Conservation (phyloP, 1,140 invertebrate species). For the Hycleus cichorii region DNA sequence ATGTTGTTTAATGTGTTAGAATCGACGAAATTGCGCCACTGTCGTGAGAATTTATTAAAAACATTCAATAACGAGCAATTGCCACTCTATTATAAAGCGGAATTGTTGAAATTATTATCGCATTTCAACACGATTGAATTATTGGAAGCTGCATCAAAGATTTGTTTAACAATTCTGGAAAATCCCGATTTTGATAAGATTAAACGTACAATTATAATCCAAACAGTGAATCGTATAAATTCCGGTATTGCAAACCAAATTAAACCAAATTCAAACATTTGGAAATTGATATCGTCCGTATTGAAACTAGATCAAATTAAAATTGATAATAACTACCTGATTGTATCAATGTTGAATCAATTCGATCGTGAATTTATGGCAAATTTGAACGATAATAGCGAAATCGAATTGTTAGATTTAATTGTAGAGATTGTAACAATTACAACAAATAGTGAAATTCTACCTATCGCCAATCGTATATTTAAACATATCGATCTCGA, state of each 20-base stretch:
- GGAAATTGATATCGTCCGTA: conserved; percentile 42
- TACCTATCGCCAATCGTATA: conserved; percentile 51
- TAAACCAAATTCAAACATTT: conserved; percentile 32
- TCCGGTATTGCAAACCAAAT: conserved; percentile 20
- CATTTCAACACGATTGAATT: conserved; percentile 49
- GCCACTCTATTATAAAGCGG: conserved; percentile 43
- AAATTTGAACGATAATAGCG: conserved; percentile 31
- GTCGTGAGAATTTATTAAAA: conserved; percentile 39
- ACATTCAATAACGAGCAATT: conserved; percentile 25
- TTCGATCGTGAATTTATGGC: conserved; percentile 52
- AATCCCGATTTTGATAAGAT: conserved; percentile 41
- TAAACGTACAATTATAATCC: conserved; percentile 42
- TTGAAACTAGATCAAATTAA: background rate
- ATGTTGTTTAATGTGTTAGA: conserved; percentile 46
- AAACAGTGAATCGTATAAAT: conserved; percentile 35
- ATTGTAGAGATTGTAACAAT: conserved; percentile 37
- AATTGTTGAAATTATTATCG: conserved; percentile 44
- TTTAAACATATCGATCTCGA: conserved; percentile 65
- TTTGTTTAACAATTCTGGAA: conserved; percentile 40
- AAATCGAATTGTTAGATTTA: conserved; percentile 36
- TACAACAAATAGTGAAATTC: conserved; percentile 41
- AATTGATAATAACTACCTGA: conserved; percentile 8
- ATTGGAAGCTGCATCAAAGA: conserved; percentile 34
- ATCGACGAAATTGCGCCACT: conserved; percentile 36
- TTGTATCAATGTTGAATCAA: conserved; percentile 45